Base-by-base conservation (phyloP, 2,797 vertebrate species). In the Streptopelia turtur region DNA sequence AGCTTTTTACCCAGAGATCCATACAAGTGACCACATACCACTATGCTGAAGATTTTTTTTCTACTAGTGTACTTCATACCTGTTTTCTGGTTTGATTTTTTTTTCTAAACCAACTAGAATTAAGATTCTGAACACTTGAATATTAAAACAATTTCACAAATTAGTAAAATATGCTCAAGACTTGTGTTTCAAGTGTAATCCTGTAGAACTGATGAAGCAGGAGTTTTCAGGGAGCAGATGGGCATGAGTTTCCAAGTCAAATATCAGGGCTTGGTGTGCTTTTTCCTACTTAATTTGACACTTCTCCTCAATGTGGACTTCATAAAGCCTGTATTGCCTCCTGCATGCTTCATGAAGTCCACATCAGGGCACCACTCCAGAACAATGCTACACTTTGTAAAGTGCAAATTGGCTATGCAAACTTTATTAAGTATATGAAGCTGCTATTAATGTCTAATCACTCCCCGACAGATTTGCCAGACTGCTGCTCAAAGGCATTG, bases 351-450 rank as follows among this genome's bases (percentile, higher is more conserved):
- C 93, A 37, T 93, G 81, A 95, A 92, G 61, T 39, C 75, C 57
- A 33, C 3, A 4, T 68, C 78, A 80, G 53, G 16, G 79, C 41
- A 78, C 78, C 72, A 5, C 45, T 92, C 75, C 72, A 95, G 87
- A 93, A 83, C 89, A 93, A 71, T 83, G 72, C 57, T 80, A 76
- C 35, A 63, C 88, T 94, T 95, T 79, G 89, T 92, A 57, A 95
- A 92, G 83, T 91, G 66, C 47, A 93, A 94, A 95, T 87, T 92
- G 90, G 77, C 74, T 79, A 27, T 43, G 77, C 70, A 92, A 93
- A 83, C 63, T 92, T 95, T 82, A 93, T 86, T 79, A 93, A 92
- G n/a, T 82, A 66, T 43, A 57, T 0, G 2, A 94, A 91, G 49
- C 84, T 93, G 35, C 79, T 72, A 35, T 85, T 92, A 91, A 93